Percentiles rank a stretch among this genome's conserved stretches.
These are phyloP conservation scores for Prosapia bicincta DNA, from an alignment of 2,888 invertebrate genomes.

Conservation along the genomic window DNA sequence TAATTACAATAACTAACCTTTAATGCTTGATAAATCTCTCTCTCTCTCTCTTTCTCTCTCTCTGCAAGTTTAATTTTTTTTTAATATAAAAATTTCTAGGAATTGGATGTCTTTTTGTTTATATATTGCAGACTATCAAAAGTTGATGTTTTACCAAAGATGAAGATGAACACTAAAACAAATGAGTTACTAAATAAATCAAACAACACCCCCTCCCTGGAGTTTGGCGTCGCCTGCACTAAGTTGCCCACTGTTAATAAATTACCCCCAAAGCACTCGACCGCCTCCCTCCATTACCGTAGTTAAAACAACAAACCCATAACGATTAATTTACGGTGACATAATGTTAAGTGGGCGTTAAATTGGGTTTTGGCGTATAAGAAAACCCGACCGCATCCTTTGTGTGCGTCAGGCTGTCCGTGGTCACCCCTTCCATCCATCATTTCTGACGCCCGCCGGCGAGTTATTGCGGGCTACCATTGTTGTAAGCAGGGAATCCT, in stretches of 20 bases:
- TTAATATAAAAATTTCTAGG: too few species aligned
- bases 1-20: too few species aligned
- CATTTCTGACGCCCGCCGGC: neutral
- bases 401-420: neutral
- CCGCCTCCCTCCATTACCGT: neutral
- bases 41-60: too few species aligned
- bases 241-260: neutral
- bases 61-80: too few species aligned
- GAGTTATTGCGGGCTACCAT: neutral
- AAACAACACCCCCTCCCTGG: neutral
- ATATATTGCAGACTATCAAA: too few species aligned
- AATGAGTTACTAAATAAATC: neutral
- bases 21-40: too few species aligned
- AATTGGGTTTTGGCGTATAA: neutral
- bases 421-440: neutral
- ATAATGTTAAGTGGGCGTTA: constrained; percentile 2
- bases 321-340: neutral
- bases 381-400: neutral
- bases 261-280: neutral
- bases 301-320: neutral
- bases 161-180: neutral
- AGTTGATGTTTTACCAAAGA: too few species aligned
- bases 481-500: neutral
- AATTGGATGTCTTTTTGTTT: too few species aligned
- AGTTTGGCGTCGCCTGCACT: neutral